Base-by-base conservation (phyloP, 92 coral and sea anemone genomes). In the Plumapathes pennacea region DNA sequence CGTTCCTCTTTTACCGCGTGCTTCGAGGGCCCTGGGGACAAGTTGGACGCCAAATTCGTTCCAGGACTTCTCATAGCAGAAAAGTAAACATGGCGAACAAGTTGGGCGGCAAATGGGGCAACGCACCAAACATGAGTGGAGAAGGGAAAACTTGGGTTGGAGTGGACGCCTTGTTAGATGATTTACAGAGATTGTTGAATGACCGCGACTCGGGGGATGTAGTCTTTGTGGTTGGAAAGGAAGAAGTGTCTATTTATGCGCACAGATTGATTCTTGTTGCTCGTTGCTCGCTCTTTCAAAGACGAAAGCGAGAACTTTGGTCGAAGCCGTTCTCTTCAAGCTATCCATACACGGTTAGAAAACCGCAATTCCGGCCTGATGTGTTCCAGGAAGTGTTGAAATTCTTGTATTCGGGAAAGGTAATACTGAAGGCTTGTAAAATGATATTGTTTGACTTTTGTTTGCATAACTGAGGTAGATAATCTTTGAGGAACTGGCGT, bases 381-480 rank as follows among this genome's bases (percentile, higher is more conserved):
- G 94, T 88, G n/a, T 92, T 92, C 38, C 67, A 74, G 40, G 90
- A 92, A 23, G 98, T 92, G 23, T 64, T 92, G 2, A 56, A 64
- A 49, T 92, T 82, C 57, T 56, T 88, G 17, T 92, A 92, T 43
- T 84, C 98, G 12, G 96, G 98, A 67, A 84, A 88, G 89, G 98
- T 92, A 69, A 34, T 37, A 42, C 23, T 11, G 5, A n/a, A n/a
- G n/a, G n/a, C n/a, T n/a, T n/a, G n/a, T n/a, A n/a, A n/a, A n/a
- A n/a, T n/a, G n/a, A n/a, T n/a, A n/a, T n/a, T n/a, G n/a, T n/a
- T n/a, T n/a, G n/a, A n/a, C n/a, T n/a, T n/a, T n/a, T n/a, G n/a
- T n/a, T n/a, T n/a, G n/a, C n/a, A n/a, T n/a, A n/a, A n/a, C n/a
- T n/a, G n/a, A n/a, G n/a, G n/a, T n/a, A n/a, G n/a, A n/a, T n/a